These are phyloP conservation scores for Hipparchia sbordonii DNA, from an alignment of 2,888 invertebrate species.

Conservation along the genomic window DNA sequence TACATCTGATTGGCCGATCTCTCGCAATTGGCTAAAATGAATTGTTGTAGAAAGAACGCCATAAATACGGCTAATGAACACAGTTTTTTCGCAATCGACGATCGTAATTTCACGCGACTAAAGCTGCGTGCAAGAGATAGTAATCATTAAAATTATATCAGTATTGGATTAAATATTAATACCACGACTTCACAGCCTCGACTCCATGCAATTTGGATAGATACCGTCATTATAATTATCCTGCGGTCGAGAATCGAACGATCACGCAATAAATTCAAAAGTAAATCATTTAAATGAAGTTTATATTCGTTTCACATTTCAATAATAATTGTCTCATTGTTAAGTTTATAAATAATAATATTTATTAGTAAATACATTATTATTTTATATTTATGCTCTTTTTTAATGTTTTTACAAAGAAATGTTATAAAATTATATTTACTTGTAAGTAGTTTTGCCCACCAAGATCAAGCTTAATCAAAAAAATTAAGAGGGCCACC, in stretches of 20 bases:
- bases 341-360: background rate
- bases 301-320: constrained; percentile 16
- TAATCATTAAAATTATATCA: background rate
- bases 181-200: background rate
- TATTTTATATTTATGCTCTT: background rate
- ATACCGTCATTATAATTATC: constrained; percentile 13
- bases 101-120: too few species aligned
- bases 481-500: too few species aligned
- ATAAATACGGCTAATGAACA: too few species aligned
- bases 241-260: constrained; percentile 24
- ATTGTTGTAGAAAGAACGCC: too few species aligned
- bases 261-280: constrained; percentile 32
- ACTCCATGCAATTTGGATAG: constrained; percentile 15
- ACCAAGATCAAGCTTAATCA: too few species aligned
- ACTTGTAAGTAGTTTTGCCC: constrained; percentile 30
- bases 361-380: background rate
- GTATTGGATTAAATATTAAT: constrained; percentile 16
- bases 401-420: constrained; percentile 7
- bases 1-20: too few species aligned
- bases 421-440: background rate
- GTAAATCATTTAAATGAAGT: constrained; percentile 20
- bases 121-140: too few species aligned
- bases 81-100: too few species aligned
- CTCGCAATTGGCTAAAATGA: too few species aligned
- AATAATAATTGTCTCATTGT: constrained; percentile 19